A percentile compares a stretch with the other conserved stretches of the same genome.
Evolutionary conservation across 1,140 invertebrate genomes (phyloP).

Genomic region (Saxidomus purpurata): DNA sequence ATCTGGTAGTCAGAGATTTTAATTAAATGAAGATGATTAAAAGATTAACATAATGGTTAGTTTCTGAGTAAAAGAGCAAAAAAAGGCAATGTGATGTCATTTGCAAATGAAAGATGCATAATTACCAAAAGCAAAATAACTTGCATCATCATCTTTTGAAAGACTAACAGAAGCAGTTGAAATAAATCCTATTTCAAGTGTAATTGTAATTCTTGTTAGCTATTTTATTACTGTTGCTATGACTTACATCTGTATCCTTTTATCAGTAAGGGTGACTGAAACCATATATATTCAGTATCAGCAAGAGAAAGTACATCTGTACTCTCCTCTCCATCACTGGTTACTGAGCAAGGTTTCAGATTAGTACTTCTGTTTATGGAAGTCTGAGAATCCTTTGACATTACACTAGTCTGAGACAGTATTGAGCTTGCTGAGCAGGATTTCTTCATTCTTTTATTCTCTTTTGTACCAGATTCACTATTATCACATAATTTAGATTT

Average conservation of each 20-base stretch:
- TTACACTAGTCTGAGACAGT: conserved; percentile 54
- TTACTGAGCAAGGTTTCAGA: not conserved
- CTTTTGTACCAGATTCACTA: not conserved
- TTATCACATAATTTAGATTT: not conserved
- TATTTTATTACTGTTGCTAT: too few relatives aligned
- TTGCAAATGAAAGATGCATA: too few relatives aligned
- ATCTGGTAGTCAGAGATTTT: too few relatives aligned
- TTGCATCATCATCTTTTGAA: too few relatives aligned
- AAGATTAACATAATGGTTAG: too few relatives aligned
- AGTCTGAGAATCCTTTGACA: not conserved
- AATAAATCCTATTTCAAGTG: too few relatives aligned
- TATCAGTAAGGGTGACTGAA: conserved; percentile 55
- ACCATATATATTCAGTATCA: conserved; percentile 62
- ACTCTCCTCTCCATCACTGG: not conserved
- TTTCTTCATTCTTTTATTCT: conserved; percentile 14
- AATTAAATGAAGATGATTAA: too few relatives aligned
- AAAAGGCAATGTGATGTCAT: too few relatives aligned
- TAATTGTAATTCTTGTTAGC: too few relatives aligned
- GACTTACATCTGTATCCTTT: conserved; percentile 64
- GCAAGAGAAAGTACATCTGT: not conserved
- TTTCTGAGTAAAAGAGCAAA: too few relatives aligned
- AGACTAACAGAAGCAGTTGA: too few relatives aligned
- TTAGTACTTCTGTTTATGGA: not conserved
- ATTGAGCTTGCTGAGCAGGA: conserved; percentile 51
- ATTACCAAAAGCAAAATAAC: too few relatives aligned